Percentiles rank a stretch among this genome's conserved stretches.
Evolutionary conservation across 2,888 invertebrate species (phyloP).

Genomic region (Metallyticus violacea): DNA sequence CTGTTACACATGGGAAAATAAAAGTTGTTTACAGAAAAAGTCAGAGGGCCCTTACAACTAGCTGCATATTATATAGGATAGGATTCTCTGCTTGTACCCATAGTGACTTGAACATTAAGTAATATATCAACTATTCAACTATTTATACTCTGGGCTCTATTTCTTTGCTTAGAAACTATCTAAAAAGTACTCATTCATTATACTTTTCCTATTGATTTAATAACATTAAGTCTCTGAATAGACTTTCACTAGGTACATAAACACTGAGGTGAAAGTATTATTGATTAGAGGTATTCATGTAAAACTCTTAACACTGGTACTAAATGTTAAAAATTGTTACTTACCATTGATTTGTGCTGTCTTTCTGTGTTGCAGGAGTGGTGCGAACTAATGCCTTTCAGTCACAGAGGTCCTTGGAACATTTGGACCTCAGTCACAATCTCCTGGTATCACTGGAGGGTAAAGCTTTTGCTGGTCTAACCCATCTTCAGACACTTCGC

Average conservation of each 20-base stretch:
- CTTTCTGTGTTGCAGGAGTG: slow-evolving; percentile 54
- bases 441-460: slow-evolving; percentile 73
- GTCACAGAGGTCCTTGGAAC: slow-evolving; percentile 66
- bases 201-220: too few relatives aligned
- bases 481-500: slow-evolving; percentile 65
- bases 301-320: not conserved
- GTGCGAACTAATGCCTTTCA: slow-evolving; percentile 67
- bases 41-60: too few relatives aligned
- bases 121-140: too few relatives aligned
- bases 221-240: not conserved
- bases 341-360: not conserved
- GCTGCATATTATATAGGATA: too few relatives aligned
- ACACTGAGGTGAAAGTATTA: too few relatives aligned
- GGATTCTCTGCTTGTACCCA: too few relatives aligned
- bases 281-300: not conserved
- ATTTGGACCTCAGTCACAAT: slow-evolving; percentile 77
- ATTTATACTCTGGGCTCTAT: too few relatives aligned
- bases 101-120: too few relatives aligned
- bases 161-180: too few relatives aligned
- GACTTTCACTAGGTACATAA: not conserved
- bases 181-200: too few relatives aligned
- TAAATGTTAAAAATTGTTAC: not conserved
- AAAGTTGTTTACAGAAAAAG: too few relatives aligned
- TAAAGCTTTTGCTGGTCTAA: slow-evolving; percentile 67
- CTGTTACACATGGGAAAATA: too few relatives aligned